Evolutionary conservation across 23 tunicate genomes (phyloP).

Genomic region (Halocynthia aurantium): DNA sequence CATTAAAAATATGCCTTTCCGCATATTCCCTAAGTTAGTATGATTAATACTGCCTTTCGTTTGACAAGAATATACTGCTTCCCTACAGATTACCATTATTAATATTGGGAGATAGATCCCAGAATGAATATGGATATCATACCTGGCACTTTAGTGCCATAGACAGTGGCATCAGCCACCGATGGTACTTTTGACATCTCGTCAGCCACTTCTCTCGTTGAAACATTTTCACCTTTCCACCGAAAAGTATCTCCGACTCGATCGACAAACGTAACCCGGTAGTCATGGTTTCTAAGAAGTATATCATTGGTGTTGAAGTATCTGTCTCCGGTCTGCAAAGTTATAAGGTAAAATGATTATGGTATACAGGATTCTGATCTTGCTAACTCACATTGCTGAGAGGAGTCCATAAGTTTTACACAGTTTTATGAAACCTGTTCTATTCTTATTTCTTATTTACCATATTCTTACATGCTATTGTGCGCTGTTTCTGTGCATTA

Average conservation of each 20-base stretch:
- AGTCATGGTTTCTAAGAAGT: conserved; percentile 34
- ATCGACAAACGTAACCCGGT: conserved; percentile 59
- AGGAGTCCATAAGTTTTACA: too few species aligned
- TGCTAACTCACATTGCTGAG: too few species aligned
- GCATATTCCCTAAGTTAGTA: neutral
- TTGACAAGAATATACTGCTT: too few species aligned
- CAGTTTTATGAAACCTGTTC: too few species aligned
- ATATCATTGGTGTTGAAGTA: conserved; percentile 86
- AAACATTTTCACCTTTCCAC: conserved; percentile 97
- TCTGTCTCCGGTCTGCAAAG: conserved; percentile 60
- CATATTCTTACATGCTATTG: too few species aligned
- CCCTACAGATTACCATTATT: too few species aligned
- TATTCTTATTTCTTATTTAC: too few species aligned
- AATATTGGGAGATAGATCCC: too few species aligned
- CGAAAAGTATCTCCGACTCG: conserved; percentile 93
- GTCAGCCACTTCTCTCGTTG: conserved; percentile 86
- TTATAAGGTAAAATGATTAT: neutral
- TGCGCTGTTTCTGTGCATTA: too few species aligned
- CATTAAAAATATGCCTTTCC: neutral
- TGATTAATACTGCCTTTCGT: too few species aligned
- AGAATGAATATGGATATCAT: neutral
- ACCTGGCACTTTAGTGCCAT: conserved; percentile 45
- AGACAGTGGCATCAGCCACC: conserved; percentile 55
- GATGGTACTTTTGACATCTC: conserved; percentile 57
- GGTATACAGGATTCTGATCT: neutral